Conservation (phyloP, 2,888 invertebrate genomes). For the Tribolium freemani region DNA sequence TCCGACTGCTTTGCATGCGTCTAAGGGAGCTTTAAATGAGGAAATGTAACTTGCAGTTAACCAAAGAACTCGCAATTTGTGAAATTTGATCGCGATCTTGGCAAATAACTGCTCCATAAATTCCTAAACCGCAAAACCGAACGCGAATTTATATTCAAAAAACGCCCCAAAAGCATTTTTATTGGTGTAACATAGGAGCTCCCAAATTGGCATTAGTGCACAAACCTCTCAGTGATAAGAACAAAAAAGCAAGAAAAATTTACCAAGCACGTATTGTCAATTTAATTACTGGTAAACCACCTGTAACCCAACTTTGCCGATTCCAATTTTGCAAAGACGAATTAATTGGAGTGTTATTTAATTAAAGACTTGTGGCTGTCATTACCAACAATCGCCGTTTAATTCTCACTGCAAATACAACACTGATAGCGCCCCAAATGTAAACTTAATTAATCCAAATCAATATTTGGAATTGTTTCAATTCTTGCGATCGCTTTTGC, state of each 20-base stretch:
- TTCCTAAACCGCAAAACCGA: too few relatives aligned
- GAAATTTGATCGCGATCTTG: background rate
- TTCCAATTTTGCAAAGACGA: conserved; percentile 5
- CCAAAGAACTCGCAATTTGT: background rate
- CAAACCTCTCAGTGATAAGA: too few relatives aligned
- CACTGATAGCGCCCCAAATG: background rate
- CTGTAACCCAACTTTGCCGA: conserved; percentile 6
- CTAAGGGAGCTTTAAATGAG: conserved; percentile 12
- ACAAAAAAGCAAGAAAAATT: too few relatives aligned
- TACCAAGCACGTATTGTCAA: background rate
- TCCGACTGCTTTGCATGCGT: conserved; percentile 30
- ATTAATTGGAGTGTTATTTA: background rate
- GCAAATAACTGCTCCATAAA: background rate
- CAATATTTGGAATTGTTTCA: background rate
- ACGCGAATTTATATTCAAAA: too few relatives aligned
- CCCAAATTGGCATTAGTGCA: too few relatives aligned
- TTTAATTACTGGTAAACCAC: conserved; percentile 11
- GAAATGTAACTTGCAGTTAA: conserved; percentile 19
- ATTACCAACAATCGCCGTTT: background rate
- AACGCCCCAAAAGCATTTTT: too few relatives aligned
- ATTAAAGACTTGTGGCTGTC: background rate
- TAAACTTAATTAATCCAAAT: background rate
- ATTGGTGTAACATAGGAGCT: too few relatives aligned
- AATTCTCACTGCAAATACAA: background rate
- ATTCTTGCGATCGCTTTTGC: background rate